Base-by-base conservation (phyloP, 1,140 invertebrate genomes). In the Uloborus diversus region DNA sequence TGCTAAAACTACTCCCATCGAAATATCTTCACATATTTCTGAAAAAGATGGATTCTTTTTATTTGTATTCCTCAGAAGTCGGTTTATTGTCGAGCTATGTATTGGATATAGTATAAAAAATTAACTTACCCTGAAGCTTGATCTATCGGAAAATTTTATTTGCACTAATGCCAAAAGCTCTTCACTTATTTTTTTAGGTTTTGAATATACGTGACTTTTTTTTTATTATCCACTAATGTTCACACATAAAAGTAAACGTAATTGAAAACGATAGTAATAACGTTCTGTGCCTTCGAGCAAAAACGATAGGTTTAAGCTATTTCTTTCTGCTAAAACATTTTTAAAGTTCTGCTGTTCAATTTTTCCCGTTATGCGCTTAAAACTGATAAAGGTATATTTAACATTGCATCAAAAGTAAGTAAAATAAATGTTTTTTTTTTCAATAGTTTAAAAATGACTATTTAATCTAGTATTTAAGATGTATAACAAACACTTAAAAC, bases 131-230 rank as follows among this genome's bases (percentile, higher is more conserved):
- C 28, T 27, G 30, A 68, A 51, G 42, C 51, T 51, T 68, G 61
- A n/a, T 23, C 61, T 14, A 30, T 64, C 11, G 33, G 17, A 42
- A 68, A 68, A 68, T 51, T 64, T 53, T 68, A 68, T 68, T 49
- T 68, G 65, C 9, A 9, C 9, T 47, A 17, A 17, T 17, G 37
- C 47, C 37, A 32, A 32, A 47, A 42, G 33, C 20, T 23, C 17
- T 61, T 61, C 33, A 1, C 23, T 65, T 65, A 65, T 65, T 37
- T 65, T 42, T 30, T 42, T 47, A 13, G 62, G 13, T 42, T 2
- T 28, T 3, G 33, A 65, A 42, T 4, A 32, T 32, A 30, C 13
- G 20, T 4, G 30, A n/a, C 30, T 17, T 32, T 33, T 61, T 32
- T 61, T 7, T 30, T 28, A 23, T 11, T 65, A 37, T 23, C 17